phyloP scores from a whole-genome alignment of 2,888 invertebrate genomes.

The Venustoraphidia nigricollis region DNA sequence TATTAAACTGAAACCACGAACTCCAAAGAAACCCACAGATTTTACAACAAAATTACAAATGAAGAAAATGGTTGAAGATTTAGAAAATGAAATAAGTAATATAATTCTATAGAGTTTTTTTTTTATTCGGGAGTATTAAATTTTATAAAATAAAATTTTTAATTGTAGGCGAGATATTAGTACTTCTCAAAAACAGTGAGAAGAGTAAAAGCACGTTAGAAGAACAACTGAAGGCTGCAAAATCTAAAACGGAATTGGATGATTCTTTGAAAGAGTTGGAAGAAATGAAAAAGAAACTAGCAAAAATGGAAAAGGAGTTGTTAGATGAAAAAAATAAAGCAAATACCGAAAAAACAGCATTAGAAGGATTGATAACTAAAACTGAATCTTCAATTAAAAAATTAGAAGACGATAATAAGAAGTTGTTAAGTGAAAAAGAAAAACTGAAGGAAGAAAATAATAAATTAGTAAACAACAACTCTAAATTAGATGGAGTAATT shows the following conservation, averaged over 20 bases:
- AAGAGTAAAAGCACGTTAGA: constrained; percentile 31
- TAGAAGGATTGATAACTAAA: constrained; percentile 35
- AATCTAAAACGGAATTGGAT: constrained; percentile 21
- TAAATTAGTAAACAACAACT: constrained; percentile 31
- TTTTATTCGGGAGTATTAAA: background rate
- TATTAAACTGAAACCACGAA: constrained; percentile 47
- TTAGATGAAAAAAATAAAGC: constrained; percentile 34
- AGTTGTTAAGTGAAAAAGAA: constrained; percentile 31
- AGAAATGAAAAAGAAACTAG: constrained; percentile 34
- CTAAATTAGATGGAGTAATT: constrained; percentile 41
- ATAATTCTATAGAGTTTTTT: constrained; percentile 1
- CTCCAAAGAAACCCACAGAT: constrained; percentile 60
- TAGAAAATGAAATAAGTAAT: constrained; percentile 72
- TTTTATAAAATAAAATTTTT: constrained; percentile 3
- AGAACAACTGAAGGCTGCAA: constrained; percentile 23
- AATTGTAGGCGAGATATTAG: constrained; percentile 38
- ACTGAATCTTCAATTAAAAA: constrained; percentile 31
- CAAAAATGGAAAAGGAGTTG: constrained; percentile 33
- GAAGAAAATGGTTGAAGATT: constrained; percentile 71
- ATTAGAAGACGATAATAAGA: constrained; percentile 44
- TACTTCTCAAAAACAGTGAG: constrained; percentile 43
- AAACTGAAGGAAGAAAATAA: constrained; percentile 31
- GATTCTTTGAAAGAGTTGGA: constrained; percentile 36
- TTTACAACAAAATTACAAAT: constrained; percentile 55
- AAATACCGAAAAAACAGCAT: constrained; percentile 33